phyloP scores from a whole-genome alignment of 2,888 invertebrate genomes.

The Neoaliturus tenellus region DNA sequence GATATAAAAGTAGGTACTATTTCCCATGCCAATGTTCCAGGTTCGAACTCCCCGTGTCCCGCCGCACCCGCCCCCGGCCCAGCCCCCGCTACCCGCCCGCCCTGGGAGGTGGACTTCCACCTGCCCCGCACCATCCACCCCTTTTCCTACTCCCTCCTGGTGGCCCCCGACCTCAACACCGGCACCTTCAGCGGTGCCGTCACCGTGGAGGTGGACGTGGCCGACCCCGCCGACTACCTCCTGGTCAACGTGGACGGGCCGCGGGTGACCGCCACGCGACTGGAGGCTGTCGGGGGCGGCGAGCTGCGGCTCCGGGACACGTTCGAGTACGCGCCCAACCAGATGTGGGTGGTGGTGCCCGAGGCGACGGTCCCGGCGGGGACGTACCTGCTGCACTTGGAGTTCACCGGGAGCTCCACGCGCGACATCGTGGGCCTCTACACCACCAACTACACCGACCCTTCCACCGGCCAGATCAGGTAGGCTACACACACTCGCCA shows the following conservation, averaged over 20 bases:
- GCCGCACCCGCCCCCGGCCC: neutral
- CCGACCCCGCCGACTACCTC: constrained; percentile 73
- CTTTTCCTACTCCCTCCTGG: constrained; percentile 79
- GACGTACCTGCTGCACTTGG: constrained; percentile 72
- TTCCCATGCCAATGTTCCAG: too few species aligned
- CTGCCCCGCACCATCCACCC: constrained; percentile 78
- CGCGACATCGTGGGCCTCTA: constrained; percentile 78
- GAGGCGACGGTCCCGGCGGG: constrained; percentile 63
- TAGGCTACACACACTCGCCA: too few species aligned
- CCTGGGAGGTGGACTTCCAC: constrained; percentile 63
- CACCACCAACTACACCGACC: constrained; percentile 74
- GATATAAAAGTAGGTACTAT: too few species aligned
- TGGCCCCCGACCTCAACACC: constrained; percentile 80
- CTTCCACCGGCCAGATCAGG: neutral
- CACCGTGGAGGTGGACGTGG: constrained; percentile 73
- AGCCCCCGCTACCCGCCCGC: neutral
- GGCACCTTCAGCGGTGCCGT: constrained; percentile 77
- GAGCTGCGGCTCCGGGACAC: constrained; percentile 46
- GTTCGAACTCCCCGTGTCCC: too few species aligned
- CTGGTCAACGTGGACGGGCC: constrained; percentile 80
- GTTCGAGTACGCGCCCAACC: constrained; percentile 59
- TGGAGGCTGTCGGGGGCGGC: constrained; percentile 64
- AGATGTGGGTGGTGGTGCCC: constrained; percentile 63
- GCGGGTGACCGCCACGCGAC: constrained; percentile 72
- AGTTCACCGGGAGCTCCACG: constrained; percentile 75